Evolutionary conservation across 2,113 vertebrate species (phyloP).

Genomic region (Mohoua ochrocephala): DNA sequence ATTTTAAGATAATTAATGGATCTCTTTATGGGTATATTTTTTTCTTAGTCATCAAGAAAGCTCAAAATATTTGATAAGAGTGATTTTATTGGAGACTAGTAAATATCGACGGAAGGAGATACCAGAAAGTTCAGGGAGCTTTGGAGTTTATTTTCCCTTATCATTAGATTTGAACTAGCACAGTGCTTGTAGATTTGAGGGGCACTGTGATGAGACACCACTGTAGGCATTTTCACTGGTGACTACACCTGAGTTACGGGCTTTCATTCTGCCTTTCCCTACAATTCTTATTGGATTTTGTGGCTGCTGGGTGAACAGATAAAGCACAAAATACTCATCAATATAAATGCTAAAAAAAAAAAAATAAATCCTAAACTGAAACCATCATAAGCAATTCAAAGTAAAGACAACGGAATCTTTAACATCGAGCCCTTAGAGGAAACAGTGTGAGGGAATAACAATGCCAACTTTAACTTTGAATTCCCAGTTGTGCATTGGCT

Average conservation of each 20-base stretch:
- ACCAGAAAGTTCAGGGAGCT: background rate
- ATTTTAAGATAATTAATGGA: conserved; percentile 43
- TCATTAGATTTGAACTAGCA: background rate
- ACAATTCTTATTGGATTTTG: background rate
- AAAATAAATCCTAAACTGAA: conserved; percentile 20
- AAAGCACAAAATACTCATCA: background rate
- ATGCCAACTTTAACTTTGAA: background rate
- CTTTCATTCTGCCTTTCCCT: background rate
- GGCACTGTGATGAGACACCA: background rate
- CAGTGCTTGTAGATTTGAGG: background rate
- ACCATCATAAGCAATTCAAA: background rate
- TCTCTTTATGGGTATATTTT: background rate
- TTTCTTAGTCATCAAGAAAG: conserved; percentile 34
- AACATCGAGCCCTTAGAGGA: background rate
- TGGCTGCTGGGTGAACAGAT: background rate
- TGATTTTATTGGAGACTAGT: conserved; percentile 14
- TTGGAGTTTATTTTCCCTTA: background rate
- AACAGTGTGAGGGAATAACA: background rate
- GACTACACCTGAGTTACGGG: background rate
- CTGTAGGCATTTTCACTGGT: background rate
- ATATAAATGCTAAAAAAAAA: background rate
- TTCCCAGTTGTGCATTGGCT: background rate
- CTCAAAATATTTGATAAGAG: conserved; percentile 34
- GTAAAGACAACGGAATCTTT: background rate
- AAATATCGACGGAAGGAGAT: background rate